Percentiles rank a stretch among this genome's conserved stretches.
Conservation (phyloP, 2,113 vertebrate genomes). For the Phaethon lepturus region DNA sequence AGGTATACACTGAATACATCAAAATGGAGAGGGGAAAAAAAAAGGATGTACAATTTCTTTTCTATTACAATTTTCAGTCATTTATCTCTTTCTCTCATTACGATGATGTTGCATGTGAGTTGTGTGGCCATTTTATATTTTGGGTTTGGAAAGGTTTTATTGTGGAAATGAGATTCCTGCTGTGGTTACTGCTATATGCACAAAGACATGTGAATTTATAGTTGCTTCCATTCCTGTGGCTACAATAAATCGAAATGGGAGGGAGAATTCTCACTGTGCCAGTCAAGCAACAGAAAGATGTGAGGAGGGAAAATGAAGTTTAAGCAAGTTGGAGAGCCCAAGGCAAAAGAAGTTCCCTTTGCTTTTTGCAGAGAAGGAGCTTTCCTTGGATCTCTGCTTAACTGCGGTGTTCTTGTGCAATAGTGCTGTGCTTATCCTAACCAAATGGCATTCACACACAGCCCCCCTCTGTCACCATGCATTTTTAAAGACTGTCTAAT, state of each 20-base stretch:
- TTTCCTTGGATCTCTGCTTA: background rate
- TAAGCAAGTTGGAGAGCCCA: background rate
- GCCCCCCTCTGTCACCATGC: background rate
- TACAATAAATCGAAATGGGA: background rate
- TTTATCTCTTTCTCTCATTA: background rate
- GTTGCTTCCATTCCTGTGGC: background rate
- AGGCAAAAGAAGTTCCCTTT: background rate
- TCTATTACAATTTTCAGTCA: background rate
- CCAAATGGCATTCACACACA: background rate
- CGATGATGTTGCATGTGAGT: background rate
- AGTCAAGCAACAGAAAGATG: background rate
- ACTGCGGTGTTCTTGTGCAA: background rate
- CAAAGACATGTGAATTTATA: background rate
- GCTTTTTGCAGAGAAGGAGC: background rate
- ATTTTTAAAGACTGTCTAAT: background rate
- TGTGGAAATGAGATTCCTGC: background rate
- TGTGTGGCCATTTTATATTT: background rate
- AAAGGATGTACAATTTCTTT: accelerated
- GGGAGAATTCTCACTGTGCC: background rate
- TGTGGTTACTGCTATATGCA: background rate
- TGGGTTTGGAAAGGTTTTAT: background rate
- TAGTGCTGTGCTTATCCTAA: background rate
- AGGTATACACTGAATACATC: background rate
- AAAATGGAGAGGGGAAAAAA: background rate
- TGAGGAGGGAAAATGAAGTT: background rate